Conservation (phyloP, 2,797 vertebrate species). For the Falco naumanni region DNA sequence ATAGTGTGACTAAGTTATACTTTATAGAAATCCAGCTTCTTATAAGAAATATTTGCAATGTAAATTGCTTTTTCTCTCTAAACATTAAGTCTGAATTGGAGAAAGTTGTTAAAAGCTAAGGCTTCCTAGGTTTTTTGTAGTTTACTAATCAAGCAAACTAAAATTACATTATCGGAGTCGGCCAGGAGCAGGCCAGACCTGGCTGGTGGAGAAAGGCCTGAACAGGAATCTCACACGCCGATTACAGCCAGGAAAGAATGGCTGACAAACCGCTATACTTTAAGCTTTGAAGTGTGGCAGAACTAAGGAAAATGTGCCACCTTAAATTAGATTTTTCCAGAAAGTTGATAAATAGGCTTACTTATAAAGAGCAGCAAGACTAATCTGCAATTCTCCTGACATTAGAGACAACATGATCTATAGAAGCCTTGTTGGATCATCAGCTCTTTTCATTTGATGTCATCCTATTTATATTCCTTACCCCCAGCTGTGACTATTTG, state of each 20-base stretch:
- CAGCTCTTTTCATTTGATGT: slow-evolving; percentile 62
- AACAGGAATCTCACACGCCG: neutral
- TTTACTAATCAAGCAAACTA: slow-evolving; percentile 15
- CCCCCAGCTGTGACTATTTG: slow-evolving; percentile 48
- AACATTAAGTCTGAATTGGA: slow-evolving; percentile 20
- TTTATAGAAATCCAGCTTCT: slow-evolving; percentile 6
- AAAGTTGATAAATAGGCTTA: slow-evolving; percentile 55
- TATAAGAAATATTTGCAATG: slow-evolving; percentile 25
- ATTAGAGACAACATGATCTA: slow-evolving; percentile 60
- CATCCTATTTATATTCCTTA: slow-evolving; percentile 62
- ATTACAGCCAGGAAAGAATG: slow-evolving; percentile 12
- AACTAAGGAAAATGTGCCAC: slow-evolving; percentile 43
- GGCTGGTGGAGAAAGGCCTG: neutral
- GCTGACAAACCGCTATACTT: neutral
- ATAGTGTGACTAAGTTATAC: neutral
- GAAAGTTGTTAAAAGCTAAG: slow-evolving; percentile 49
- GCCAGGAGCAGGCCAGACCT: neutral
- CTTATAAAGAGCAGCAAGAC: slow-evolving; percentile 38
- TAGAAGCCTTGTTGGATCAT: slow-evolving; percentile 64
- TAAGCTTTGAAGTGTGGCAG: slow-evolving; percentile 42
- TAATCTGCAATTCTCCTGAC: slow-evolving; percentile 60
- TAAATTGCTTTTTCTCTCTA: slow-evolving; percentile 31
- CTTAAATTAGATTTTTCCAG: slow-evolving; percentile 52
- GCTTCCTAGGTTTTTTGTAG: neutral
- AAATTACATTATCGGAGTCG: neutral